These are phyloP conservation scores for Mystacides longicornis DNA, from an alignment of 2,888 invertebrate species.

Conservation along the genomic window DNA sequence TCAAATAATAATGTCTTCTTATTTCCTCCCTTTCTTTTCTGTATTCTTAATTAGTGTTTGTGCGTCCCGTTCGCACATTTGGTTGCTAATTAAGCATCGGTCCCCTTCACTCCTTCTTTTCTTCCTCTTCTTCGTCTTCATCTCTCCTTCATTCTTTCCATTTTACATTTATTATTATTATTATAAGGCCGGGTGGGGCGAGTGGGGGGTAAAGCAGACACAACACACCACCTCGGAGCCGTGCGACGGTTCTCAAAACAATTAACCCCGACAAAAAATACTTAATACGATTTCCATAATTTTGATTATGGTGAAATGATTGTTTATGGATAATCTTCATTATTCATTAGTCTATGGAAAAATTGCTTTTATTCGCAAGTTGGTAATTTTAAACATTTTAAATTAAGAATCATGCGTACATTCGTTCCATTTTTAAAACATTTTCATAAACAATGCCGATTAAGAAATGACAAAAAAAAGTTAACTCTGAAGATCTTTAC, in stretches of 20 bases:
- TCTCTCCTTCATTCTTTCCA: constrained; percentile 30
- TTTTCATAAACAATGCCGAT: no score
- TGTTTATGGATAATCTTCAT: no score
- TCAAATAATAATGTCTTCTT: constrained; percentile 17
- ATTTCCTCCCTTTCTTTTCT: constrained; percentile 48
- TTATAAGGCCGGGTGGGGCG: constrained; percentile 15
- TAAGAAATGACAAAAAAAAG: no score
- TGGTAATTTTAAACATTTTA: no score
- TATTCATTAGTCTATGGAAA: no score
- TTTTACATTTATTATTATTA: constrained; percentile 27
- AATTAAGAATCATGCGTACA: no score
- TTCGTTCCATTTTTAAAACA: no score
- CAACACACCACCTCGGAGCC: constrained; percentile 29
- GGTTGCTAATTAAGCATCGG: constrained; percentile 44
- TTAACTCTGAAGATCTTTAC: no score
- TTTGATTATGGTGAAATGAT: no score
- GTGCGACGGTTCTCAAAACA: constrained; percentile 17
- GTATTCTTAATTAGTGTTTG: constrained; percentile 64
- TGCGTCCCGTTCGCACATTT: constrained; percentile 41
- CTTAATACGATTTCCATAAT: no score
- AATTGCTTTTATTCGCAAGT: no score
- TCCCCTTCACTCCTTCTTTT: constrained; percentile 52
- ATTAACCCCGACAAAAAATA: constrained; percentile 14
- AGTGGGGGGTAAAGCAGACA: constrained; percentile 18
- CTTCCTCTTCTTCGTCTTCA: constrained; percentile 53